Evolutionary conservation across 2,113 vertebrate genomes (phyloP), one percentile per base, ranked within the genome.

Genomic region (Scomber scombrus): DNA sequence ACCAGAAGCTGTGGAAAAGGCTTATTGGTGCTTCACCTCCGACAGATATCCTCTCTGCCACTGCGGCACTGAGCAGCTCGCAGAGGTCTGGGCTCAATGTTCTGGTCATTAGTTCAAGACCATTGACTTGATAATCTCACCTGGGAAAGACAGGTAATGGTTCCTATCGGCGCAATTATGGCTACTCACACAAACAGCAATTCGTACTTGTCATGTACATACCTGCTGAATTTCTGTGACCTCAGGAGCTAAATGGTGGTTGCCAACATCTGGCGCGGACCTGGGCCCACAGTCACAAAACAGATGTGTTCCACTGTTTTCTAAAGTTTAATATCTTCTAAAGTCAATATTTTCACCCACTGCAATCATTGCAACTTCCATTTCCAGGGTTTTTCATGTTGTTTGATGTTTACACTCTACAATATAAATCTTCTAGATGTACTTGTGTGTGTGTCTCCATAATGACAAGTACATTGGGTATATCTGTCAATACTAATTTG

Each of bases 141-240:
- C 92, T 93, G 92, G 90, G 93, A 91, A 85, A 90, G 74, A 86
- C 92, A 91, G 91, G 91, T 92, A 94, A 94, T 91, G 91, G 88
- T 60, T 92, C 87, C 84, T 89, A 83, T 90, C 85, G 77, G 84
- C 12, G 51, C 90, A 90, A 92, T 93, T 95, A 94, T 82, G 80
- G 80, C 82, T 47, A 18, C 83, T 85, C 86, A 51, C 84, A 78
- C 85, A 92, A 92, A 93, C 90, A 89, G 82, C 74, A 69, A 92
- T 92, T 78, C 45, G 31, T 93, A 79, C 90, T 85, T 90, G 91
- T 94, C 91, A 84, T 80, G 71, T 87, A 76, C 62, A 71, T 46
- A 78, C 66, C 72, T 49, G 74, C 85, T 86, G 60, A 73, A 81
- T 85, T 86, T 85, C 82, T 86, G 81, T 89, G 83, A 89, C 65